These are phyloP conservation scores for Lithobates sylvaticus DNA, from an alignment of 2,797 vertebrate species.

Conservation along the genomic window DNA sequence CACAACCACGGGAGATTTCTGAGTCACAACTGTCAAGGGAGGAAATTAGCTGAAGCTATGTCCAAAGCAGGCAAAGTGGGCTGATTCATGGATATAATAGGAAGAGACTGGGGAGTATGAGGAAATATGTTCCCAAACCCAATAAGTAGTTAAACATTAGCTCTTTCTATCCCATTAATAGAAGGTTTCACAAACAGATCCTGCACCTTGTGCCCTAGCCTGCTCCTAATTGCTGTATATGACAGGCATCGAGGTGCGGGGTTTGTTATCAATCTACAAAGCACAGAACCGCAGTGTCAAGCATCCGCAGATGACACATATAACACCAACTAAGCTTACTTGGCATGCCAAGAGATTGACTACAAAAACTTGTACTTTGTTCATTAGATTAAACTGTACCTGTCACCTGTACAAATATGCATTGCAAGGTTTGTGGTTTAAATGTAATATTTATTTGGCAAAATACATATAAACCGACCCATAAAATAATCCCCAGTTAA, in stretches of 20 bases:
- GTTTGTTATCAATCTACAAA: background rate
- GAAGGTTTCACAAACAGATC: background rate
- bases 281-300: constrained; percentile 5
- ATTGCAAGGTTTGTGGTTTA: too few relatives aligned
- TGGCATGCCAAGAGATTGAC: too few relatives aligned
- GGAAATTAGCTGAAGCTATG: constrained; percentile 3
- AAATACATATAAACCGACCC: too few relatives aligned
- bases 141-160: background rate
- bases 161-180: background rate
- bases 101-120: background rate
- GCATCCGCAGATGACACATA: background rate
- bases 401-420: too few relatives aligned
- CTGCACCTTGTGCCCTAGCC: background rate
- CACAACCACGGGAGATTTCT: constrained; percentile 14
- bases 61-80: constrained; percentile 7
- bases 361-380: too few relatives aligned
- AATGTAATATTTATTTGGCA: too few relatives aligned
- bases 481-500: too few relatives aligned
- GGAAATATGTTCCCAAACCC: background rate
- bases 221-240: background rate
- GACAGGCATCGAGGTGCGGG: background rate
- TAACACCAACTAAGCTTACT: background rate
- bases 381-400: too few relatives aligned
- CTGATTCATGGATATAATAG: background rate
- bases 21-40: constrained; percentile 27